phyloP scores from a whole-genome alignment of 2,888 invertebrate genomes.

The Drosophila crucigera region DNA sequence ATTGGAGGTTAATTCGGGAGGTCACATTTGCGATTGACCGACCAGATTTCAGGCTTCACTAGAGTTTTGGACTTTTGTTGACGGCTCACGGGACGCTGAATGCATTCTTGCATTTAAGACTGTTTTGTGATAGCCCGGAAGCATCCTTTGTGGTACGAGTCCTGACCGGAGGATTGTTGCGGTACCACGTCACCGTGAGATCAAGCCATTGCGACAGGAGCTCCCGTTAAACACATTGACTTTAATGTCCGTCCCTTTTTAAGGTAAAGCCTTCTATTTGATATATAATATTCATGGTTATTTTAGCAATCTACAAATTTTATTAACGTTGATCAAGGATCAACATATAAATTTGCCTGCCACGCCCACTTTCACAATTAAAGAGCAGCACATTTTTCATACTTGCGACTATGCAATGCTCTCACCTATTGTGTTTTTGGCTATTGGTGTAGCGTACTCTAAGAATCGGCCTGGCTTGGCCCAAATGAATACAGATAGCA shows the following conservation, averaged over 20 bases:
- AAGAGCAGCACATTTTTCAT: neutral
- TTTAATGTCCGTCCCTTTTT: neutral
- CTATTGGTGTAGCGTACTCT: constrained; percentile 32
- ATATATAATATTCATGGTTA: neutral
- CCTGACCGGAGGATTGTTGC: too few species aligned
- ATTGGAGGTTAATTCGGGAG: constrained; percentile 13
- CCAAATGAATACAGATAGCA: constrained; percentile 49
- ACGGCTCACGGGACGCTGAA: too few species aligned
- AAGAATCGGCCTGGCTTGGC: constrained; percentile 21
- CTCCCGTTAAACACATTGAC: neutral
- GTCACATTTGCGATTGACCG: constrained; percentile 3
- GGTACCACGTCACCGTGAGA: neutral
- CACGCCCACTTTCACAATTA: neutral
- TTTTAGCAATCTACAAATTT: neutral
- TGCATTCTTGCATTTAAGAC: too few species aligned
- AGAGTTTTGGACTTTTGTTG: too few species aligned
- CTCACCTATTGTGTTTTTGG: neutral
- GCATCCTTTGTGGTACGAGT: too few species aligned
- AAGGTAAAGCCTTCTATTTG: neutral
- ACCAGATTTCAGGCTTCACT: constrained; percentile 3
- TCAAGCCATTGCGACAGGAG: too few species aligned
- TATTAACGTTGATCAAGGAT: neutral
- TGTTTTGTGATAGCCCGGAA: too few species aligned
- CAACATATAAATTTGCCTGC: neutral
- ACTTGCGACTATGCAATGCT: neutral